Evolutionary conservation across 2,113 vertebrate species (phyloP).

Genomic region (Syngnathus typhle): DNA sequence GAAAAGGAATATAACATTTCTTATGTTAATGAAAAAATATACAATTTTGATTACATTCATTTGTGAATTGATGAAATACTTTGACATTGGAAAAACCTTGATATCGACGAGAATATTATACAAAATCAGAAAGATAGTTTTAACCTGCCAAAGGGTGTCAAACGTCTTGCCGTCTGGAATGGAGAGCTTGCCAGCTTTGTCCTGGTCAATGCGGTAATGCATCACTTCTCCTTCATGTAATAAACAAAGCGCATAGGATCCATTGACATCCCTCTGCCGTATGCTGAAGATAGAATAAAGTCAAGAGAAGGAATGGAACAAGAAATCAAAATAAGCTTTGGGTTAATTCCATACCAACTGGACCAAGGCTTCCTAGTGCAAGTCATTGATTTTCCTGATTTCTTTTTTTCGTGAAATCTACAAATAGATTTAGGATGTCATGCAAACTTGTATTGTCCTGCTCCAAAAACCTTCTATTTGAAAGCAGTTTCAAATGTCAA

Average conservation of each 20-base stretch:
- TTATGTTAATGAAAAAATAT: background rate
- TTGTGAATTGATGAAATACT: background rate
- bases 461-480: too few relatives aligned
- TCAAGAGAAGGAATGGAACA: background rate
- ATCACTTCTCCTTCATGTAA: constrained; percentile 83
- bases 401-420: too few relatives aligned
- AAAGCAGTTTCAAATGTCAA: too few relatives aligned
- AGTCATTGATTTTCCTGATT: too few relatives aligned
- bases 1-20: background rate
- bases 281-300: constrained; percentile 69
- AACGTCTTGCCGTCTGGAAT: constrained; percentile 96
- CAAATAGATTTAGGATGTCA: too few relatives aligned
- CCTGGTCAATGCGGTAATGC: constrained; percentile 91
- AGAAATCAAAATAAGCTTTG: background rate
- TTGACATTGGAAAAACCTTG: background rate
- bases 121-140: background rate
- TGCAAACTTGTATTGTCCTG: too few relatives aligned
- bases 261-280: constrained; percentile 79
- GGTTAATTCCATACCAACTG: too few relatives aligned
- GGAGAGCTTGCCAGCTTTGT: constrained; percentile 83
- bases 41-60: background rate
- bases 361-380: too few relatives aligned
- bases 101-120: background rate
- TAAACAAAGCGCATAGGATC: constrained; percentile 87
- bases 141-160: constrained; percentile 95